Evolutionary conservation across 53 echinoderm and acorn worm genomes (phyloP), one percentile per base, ranked within the genome.

Genomic region (Crossaster papposus): DNA sequence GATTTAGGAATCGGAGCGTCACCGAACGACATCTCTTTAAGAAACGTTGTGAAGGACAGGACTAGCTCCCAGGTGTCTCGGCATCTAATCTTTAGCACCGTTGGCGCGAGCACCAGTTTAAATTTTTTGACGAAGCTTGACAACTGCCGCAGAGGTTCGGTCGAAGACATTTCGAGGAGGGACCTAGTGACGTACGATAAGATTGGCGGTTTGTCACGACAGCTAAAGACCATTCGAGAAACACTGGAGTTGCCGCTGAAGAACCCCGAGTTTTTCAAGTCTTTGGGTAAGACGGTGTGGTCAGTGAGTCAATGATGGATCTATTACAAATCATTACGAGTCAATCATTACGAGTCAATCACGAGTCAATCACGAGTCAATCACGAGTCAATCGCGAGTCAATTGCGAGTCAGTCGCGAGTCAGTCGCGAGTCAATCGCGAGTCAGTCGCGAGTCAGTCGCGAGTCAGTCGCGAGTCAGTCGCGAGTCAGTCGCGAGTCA

Each of bases 171-270:
- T 26, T 75, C 77, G 62, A 81, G 30, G 36, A n/a, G 55, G 36
- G 76, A 83, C 9, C 26, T 36, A 37, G 93, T 93, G 79, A 92
- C 93, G 32, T 97, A 94, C 85, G 95, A 93, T 82, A 94, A 85
- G 81, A 97, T 97, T 34, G 97, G 97, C 23, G 97, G 97, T 8
- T 77, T 97, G 85, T 88, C 88, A 11, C 89, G 92, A 51, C 97
- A 97, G 70, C 70, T 97, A 79, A 95, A 95, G 78, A 85, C 88
- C 31, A 88, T 97, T 63, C 91, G 93, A 37, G 95, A 95, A 78
- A 90, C 93, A 74, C 80, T 97, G 22, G 94, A 94, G 87, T 75
- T 93, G 58, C 95, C 97, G 6, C 91, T 97, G 52, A 95, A 88
- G 81, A 95, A 92, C 37, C 97, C 97, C 53, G 86, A 93, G 26